Evolutionary conservation across 2,888 invertebrate species (phyloP).

Genomic region (Molorchus minor): DNA sequence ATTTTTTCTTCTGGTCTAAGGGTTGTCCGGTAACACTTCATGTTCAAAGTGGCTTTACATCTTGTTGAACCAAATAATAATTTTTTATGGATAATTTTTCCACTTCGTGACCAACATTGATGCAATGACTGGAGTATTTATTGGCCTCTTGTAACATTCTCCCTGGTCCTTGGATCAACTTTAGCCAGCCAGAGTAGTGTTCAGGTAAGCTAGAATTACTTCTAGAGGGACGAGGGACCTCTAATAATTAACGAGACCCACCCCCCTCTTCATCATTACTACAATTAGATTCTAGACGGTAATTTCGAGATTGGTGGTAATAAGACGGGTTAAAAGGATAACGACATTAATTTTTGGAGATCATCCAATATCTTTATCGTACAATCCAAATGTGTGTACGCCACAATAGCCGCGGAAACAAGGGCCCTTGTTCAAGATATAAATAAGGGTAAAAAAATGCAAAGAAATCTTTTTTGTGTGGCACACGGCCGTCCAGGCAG

Average conservation of each 20-base stretch:
- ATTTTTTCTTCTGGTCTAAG: slow-evolving; percentile 57
- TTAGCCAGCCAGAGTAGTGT: too few relatives aligned
- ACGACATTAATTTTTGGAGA: too few relatives aligned
- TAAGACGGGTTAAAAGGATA: too few relatives aligned
- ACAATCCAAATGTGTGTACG: not conserved
- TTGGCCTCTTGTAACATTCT: too few relatives aligned
- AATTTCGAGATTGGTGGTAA: too few relatives aligned
- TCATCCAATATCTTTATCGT: not conserved
- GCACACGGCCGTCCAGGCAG: slow-evolving; percentile 32
- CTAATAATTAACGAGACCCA: too few relatives aligned
- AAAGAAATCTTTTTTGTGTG: slow-evolving; percentile 27
- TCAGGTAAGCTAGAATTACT: too few relatives aligned
- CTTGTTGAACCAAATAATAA: slow-evolving; percentile 59
- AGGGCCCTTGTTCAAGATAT: slow-evolving; percentile 13
- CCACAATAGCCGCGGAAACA: not conserved
- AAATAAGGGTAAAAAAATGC: slow-evolving; percentile 11
- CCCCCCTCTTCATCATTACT: too few relatives aligned
- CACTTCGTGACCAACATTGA: slow-evolving; percentile 61
- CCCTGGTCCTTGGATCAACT: too few relatives aligned
- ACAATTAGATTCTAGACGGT: too few relatives aligned
- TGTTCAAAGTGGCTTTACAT: slow-evolving; percentile 60
- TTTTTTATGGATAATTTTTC: slow-evolving; percentile 58
- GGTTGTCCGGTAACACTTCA: slow-evolving; percentile 60
- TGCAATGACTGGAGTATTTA: too few relatives aligned
- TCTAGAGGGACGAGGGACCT: too few relatives aligned